These are phyloP conservation scores for Alloscopus bannaensis DNA, from an alignment of 2,888 invertebrate genomes.

Conservation along the genomic window DNA sequence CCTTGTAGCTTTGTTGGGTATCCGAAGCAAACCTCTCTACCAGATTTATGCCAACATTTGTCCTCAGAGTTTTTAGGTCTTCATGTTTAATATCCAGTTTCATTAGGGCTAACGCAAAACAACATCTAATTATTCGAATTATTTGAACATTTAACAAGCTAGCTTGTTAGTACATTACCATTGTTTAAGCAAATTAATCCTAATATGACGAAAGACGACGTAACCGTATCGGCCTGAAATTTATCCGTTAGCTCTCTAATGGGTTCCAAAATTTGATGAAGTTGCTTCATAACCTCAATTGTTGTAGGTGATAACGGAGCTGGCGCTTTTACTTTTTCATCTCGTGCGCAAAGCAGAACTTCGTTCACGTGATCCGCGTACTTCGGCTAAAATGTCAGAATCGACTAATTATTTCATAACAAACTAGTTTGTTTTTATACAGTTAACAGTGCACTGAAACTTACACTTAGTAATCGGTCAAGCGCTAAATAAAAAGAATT, in stretches of 20 bases:
- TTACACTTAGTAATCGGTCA: constrained; percentile 5
- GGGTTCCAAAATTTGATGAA: neutral
- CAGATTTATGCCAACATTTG: neutral
- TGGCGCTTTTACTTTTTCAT: neutral
- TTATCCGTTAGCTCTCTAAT: constrained; percentile 18
- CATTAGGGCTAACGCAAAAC: neutral
- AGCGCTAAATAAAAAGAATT: constrained; percentile 12
- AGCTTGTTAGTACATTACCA: constrained; percentile 22
- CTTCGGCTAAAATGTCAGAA: constrained; percentile 9
- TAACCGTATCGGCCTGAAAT: constrained; percentile 23
- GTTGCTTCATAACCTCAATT: neutral
- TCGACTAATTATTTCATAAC: too few relatives aligned
- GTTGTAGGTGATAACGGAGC: neutral
- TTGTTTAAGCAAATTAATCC: constrained; percentile 16
- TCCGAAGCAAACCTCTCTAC: constrained; percentile 25
- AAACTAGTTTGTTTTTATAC: neutral
- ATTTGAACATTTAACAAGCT: constrained; percentile 12
- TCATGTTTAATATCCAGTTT: neutral
- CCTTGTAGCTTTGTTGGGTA: constrained; percentile 4
- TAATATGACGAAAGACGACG: constrained; percentile 15
- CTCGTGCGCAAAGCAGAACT: neutral
- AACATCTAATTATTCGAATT: neutral
- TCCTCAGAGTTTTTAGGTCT: neutral
- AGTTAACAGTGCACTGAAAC: neutral
- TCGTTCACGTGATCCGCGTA: constrained; percentile 13